Evolutionary conservation across 2,113 vertebrate species (phyloP).

Genomic region (Xiphias gladius): DNA sequence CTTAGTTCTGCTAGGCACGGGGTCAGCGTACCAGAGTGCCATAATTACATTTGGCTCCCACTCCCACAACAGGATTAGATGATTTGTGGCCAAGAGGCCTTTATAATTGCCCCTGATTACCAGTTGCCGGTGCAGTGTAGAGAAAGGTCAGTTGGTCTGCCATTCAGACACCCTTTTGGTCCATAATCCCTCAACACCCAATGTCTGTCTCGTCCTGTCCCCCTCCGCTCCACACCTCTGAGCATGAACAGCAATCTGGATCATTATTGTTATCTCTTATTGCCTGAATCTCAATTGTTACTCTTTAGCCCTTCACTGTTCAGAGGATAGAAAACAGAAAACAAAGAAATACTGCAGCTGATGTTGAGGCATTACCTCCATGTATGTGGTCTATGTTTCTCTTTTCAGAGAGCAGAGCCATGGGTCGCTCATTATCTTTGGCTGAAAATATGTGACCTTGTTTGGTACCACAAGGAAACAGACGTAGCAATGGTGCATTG

Average conservation of each 20-base stretch:
- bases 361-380: constrained; percentile 17
- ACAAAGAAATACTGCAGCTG: constrained; percentile 35
- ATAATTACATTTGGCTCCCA: constrained; percentile 78
- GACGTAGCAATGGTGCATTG: constrained; percentile 71
- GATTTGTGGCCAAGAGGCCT: constrained; percentile 74
- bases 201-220: constrained; percentile 21
- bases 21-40: constrained; percentile 65
- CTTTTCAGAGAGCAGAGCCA: constrained; percentile 34
- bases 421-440: constrained; percentile 62
- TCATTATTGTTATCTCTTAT: constrained; percentile 51
- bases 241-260: constrained; percentile 29
- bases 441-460: constrained; percentile 65
- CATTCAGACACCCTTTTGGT: constrained; percentile 72
- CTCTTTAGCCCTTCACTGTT: constrained; percentile 37
- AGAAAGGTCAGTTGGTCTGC: constrained; percentile 77
- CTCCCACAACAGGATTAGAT: constrained; percentile 79
- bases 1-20: constrained; percentile 62
- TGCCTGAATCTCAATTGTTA: constrained; percentile 55
- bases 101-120: constrained; percentile 82
- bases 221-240: constrained; percentile 33
- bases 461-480: constrained; percentile 75
- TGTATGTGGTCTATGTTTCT: constrained; percentile 56
- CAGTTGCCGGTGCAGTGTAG: constrained; percentile 66
- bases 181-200: constrained; percentile 66
- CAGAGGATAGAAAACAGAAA: constrained; percentile 30